Base-by-base conservation (phyloP, 2,797 vertebrate genomes). In the Diceros bicornis region DNA sequence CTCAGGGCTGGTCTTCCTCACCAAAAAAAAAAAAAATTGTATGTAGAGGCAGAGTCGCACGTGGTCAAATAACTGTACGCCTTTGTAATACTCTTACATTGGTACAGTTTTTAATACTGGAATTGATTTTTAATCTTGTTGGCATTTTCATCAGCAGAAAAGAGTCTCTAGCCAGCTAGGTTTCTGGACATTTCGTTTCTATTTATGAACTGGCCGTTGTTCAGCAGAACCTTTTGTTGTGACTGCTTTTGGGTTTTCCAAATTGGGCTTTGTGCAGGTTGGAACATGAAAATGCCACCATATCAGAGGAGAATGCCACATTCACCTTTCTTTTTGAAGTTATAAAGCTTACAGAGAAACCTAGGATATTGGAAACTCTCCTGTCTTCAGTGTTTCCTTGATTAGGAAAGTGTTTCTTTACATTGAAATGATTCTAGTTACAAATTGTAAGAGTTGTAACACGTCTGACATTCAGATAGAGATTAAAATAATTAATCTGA, bases 81-180 rank as follows among this genome's bases (percentile, higher is more conserved):
- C 44, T 92, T 81, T 77, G 6, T 47, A 52, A 72, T 61, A 34
- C 11, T 59, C 29, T 96, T 66, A 69, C 10, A 68, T n/a, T 16
- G 12, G 9, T 82, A 78, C 23, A 57, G n/a, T 86, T 78, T 95
- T 74, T 86, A 87, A 41, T 84, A 17, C 55, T 41, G 6, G 27
- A 79, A 69, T 89, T 71, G 94, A 74, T 83, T 81, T 93, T 87
- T 52, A 68, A 77, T 94, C 82, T 95, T 72, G 23, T 87, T 95
- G 79, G 37, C 91, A 59, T 82, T 94, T 95, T 25, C 61, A 68
- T 71, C 77, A 88, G 94, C 34, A 88, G 72, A 83, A 88, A 93
- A 94, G 44, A 12, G 7, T 83, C 44, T 96, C 85, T 72, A 79
- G 52, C 64, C 34, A 85, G 81, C 71, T 11, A 59, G 27, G 32